Conservation (phyloP, 2,797 vertebrate species). For the Tragelaphus oryx region DNA sequence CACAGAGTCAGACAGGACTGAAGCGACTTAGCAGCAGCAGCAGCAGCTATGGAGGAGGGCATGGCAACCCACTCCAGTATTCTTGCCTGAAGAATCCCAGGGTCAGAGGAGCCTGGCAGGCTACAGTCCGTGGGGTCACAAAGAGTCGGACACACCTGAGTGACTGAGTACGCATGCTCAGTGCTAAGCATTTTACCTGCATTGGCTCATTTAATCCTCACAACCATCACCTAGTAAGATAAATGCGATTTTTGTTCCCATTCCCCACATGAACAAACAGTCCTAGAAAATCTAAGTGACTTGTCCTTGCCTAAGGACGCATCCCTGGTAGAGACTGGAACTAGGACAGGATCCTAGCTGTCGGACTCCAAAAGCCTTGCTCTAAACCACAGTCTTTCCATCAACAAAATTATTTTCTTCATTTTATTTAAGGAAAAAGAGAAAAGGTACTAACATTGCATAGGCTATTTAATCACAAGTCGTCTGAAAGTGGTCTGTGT, state of each 20-base stretch:
- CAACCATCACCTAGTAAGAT: neutral
- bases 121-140: neutral
- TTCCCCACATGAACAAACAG: neutral
- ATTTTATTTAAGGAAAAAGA: constrained; percentile 35
- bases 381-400: neutral
- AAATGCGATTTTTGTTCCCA: neutral
- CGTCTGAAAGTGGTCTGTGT: neutral
- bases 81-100: neutral
- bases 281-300: neutral
- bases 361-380: neutral
- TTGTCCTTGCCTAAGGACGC: neutral
- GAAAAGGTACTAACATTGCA: constrained; percentile 30
- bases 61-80: neutral
- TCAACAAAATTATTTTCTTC: neutral
- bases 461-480: neutral
- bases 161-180: neutral
- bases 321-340: neutral
- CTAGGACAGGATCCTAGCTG: neutral
- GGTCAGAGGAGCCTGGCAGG: neutral
- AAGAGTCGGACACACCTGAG: neutral
- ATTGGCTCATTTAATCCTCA: neutral
- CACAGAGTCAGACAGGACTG: no score
- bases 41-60: neutral
- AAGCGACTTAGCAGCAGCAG: no score
- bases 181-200: neutral